A percentile compares a stretch with the other conserved stretches of the same genome.
phyloP scores from a whole-genome alignment of 2,113 vertebrate species.

The Hystrix cristata region DNA sequence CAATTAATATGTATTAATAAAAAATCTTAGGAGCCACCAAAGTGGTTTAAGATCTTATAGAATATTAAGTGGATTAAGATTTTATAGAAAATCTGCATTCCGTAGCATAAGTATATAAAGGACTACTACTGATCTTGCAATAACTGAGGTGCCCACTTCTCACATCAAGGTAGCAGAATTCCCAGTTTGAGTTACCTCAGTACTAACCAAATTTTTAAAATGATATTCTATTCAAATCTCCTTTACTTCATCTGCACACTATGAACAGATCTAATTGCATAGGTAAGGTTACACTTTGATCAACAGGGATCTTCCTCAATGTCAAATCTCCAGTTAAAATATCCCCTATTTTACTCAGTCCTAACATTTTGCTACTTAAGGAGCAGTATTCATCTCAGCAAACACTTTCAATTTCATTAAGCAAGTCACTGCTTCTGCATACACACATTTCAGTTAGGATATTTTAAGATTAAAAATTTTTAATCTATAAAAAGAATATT shows the following conservation, averaged over 20 bases:
- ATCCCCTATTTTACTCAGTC: neutral
- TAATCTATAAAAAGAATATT: constrained; percentile 84
- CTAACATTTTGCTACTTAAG: neutral
- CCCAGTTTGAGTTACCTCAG: neutral
- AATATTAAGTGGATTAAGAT: neutral
- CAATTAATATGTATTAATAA: neutral
- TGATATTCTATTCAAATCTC: constrained; percentile 26
- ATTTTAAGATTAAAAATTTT: constrained; percentile 65
- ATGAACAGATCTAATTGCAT: constrained; percentile 9
- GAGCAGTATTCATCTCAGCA: neutral
- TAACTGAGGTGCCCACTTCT: neutral
- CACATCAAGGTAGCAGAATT: neutral
- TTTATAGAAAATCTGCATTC: constrained; percentile 13
- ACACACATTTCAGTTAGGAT: constrained; percentile 11
- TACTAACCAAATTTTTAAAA: constrained; percentile 16
- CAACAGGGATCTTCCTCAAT: constrained; percentile 9
- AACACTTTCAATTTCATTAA: constrained; percentile 49
- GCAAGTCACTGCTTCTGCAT: constrained; percentile 44
- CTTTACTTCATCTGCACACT: neutral
- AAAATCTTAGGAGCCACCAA: constrained; percentile 27
- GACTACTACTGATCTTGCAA: neutral
- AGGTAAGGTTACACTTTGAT: neutral
- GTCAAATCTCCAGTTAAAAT: constrained; percentile 42
- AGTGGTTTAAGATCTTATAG: neutral
- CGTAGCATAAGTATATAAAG: neutral